These are phyloP conservation scores for Coturnix japonica DNA, from an alignment of 2,113 vertebrate genomes.

Conservation along the genomic window DNA sequence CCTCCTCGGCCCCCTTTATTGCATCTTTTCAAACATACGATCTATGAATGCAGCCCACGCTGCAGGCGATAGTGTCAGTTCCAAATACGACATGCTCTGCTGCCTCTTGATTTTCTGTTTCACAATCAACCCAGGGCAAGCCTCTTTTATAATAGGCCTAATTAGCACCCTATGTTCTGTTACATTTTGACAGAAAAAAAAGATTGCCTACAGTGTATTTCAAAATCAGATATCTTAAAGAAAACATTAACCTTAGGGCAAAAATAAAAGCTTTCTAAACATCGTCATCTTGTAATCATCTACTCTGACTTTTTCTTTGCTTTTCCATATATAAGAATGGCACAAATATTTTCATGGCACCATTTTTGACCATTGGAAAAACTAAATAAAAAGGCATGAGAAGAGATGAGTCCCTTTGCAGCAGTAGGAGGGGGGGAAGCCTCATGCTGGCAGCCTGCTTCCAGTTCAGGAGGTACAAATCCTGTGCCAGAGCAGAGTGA, in stretches of 20 bases:
- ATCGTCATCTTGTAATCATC: background rate
- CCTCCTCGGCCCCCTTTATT: background rate
- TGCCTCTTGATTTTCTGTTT: conserved; percentile 69
- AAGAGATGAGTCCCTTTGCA: background rate
- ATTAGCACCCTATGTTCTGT: conserved; percentile 58
- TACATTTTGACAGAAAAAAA: background rate
- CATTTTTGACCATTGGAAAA: background rate
- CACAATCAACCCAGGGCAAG: conserved; percentile 60
- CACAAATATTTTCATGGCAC: background rate
- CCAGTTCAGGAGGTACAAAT: background rate
- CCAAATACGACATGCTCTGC: conserved; percentile 59
- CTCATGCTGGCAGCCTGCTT: background rate
- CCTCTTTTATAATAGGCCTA: conserved; percentile 61
- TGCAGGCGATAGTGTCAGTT: conserved; percentile 69
- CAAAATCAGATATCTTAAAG: background rate
- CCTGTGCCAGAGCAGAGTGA: background rate
- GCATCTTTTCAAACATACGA: conserved; percentile 66
- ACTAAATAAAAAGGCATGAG: background rate
- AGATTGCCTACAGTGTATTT: background rate
- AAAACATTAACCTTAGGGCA: background rate
- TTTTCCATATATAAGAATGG: background rate
- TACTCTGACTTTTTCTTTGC: background rate
- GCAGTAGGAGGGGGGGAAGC: background rate
- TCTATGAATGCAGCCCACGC: conserved; percentile 49
- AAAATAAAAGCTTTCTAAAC: conserved; percentile 21